Conservation (phyloP, 2,797 vertebrate genomes). For the Pygocentrus nattereri region DNA sequence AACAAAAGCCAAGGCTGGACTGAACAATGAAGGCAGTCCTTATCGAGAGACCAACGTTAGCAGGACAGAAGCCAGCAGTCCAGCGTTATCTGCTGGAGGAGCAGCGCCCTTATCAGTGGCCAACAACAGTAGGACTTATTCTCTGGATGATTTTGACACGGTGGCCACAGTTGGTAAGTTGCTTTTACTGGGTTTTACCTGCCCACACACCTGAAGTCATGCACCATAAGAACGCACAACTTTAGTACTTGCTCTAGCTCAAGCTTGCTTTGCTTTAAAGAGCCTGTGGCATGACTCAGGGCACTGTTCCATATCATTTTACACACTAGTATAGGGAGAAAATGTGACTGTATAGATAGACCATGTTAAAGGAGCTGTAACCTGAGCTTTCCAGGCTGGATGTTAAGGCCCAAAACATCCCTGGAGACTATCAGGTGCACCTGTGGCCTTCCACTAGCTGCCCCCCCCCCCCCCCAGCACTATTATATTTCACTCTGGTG, state of each 20-base stretch:
- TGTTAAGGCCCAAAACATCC: not conserved
- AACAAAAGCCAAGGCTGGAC: constrained; percentile 71
- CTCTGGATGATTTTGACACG: constrained; percentile 88
- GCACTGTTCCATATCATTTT: not conserved
- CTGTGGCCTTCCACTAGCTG: constrained; percentile 7
- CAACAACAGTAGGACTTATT: constrained; percentile 67
- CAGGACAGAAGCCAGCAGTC: constrained; percentile 59
- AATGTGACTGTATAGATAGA: too few relatives aligned
- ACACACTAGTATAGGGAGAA: not conserved
- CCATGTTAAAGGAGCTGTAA: not conserved
- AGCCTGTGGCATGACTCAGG: too few relatives aligned
- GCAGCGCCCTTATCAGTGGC: constrained; percentile 58
- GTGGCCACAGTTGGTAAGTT: constrained; percentile 90
- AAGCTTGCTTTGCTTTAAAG: not conserved
- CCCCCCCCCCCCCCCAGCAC: not conserved
- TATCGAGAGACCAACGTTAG: constrained; percentile 66
- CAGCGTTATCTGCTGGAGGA: constrained; percentile 53
- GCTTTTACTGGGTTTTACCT: not conserved
- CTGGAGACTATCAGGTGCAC: constrained; percentile 12
- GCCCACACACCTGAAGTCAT: not conserved
- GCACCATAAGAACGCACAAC: too few relatives aligned
- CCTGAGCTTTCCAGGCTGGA: not conserved
- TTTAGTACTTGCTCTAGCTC: not conserved
- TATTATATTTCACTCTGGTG: not conserved
- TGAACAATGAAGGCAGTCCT: constrained; percentile 65